A percentile compares a stretch with the other conserved stretches of the same genome.
Evolutionary conservation across 2,113 vertebrate species (phyloP).

Genomic region (Blennius ocellaris): DNA sequence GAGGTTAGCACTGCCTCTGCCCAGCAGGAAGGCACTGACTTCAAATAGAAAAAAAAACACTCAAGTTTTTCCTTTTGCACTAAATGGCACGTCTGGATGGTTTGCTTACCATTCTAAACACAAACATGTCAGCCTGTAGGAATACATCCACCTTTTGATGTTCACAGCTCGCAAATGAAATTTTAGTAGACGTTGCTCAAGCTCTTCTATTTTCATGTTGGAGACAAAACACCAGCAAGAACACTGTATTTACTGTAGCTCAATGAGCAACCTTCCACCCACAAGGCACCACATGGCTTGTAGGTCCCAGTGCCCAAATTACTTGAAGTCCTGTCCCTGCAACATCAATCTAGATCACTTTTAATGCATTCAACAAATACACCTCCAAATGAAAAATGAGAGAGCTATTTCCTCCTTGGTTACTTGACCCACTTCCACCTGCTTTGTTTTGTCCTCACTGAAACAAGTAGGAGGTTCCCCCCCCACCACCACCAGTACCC

Average conservation of each 20-base stretch:
- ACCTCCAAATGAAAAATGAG: slow-evolving; percentile 9
- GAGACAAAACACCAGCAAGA: background rate
- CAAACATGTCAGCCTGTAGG: background rate
- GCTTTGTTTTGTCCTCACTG: slow-evolving; percentile 1
- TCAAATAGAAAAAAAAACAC: background rate
- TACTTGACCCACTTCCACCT: slow-evolving; percentile 43
- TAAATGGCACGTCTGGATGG: background rate
- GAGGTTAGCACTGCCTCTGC: background rate
- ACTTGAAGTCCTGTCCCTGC: slow-evolving; percentile 6
- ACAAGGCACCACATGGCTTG: background rate
- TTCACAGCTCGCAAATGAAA: background rate
- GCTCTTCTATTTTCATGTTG: background rate
- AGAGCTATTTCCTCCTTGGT: slow-evolving; percentile 17
- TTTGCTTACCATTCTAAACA: background rate
- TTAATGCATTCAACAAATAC: background rate
- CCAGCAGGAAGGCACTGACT: slow-evolving; percentile 3
- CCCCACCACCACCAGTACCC: background rate
- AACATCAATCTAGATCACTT: background rate
- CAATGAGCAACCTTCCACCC: background rate
- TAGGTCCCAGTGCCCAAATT: background rate
- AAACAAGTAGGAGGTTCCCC: slow-evolving; percentile 25
- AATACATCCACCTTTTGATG: background rate
- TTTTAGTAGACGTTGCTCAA: background rate
- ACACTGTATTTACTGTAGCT: background rate
- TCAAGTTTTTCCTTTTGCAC: slow-evolving; percentile 3